A percentile compares a stretch with the other conserved stretches of the same genome.
Conservation (phyloP, 2,113 vertebrate genomes). For the Strix uralensis region DNA sequence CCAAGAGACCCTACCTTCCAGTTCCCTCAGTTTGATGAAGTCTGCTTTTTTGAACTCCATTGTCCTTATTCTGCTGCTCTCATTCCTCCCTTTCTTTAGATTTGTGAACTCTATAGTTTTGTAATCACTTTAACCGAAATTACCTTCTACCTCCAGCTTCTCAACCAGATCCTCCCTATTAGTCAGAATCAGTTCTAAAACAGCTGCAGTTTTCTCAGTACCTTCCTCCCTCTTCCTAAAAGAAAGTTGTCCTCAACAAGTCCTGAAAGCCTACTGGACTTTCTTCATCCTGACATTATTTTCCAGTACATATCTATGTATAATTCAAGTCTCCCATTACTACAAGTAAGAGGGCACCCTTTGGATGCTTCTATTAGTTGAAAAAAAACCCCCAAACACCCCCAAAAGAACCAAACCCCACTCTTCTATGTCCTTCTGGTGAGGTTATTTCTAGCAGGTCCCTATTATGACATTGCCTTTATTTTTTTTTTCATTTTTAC, state of each 20-base stretch:
- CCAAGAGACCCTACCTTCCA: conserved; percentile 28
- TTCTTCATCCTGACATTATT: background rate
- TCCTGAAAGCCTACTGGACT: background rate
- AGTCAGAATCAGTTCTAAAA: conserved; percentile 1
- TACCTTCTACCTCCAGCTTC: background rate
- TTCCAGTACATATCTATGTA: background rate
- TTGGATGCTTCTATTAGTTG: background rate
- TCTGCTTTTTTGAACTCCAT: conserved; percentile 10
- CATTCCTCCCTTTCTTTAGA: conserved; percentile 14
- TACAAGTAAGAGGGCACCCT: background rate
- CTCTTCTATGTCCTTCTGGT: background rate
- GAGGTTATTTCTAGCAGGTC: background rate
- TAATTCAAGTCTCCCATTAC: background rate
- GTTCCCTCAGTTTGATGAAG: conserved; percentile 16
- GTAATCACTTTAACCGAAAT: conserved; percentile 27
- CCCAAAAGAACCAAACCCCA: background rate
- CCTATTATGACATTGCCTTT: background rate
- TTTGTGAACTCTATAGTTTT: conserved; percentile 15
- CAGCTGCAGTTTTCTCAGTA: background rate
- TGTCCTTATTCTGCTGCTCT: conserved; percentile 16
- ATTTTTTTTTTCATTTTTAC: background rate
- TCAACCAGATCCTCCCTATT: background rate
- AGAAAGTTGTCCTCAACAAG: background rate
- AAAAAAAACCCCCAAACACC: background rate
- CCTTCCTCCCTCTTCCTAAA: background rate